Conservation (phyloP, 1,140 invertebrate genomes). For the Drosophila dunni region DNA sequence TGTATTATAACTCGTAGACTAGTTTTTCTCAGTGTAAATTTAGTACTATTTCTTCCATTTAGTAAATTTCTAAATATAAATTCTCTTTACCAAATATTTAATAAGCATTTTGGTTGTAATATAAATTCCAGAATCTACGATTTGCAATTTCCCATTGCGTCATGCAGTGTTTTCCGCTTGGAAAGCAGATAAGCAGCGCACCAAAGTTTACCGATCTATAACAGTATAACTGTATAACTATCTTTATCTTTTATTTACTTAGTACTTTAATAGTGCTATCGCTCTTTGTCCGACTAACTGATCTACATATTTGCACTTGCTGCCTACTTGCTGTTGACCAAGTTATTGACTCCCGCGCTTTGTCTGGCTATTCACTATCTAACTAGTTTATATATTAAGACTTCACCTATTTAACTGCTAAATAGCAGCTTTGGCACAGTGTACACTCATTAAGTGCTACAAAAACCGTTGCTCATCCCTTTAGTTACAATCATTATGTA, state of each 20-base stretch:
- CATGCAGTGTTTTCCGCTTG: background rate
- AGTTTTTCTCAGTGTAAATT: too few relatives aligned
- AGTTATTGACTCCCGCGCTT: slow-evolving; percentile 1
- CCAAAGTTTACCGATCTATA: background rate
- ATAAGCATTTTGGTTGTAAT: background rate
- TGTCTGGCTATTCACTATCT: background rate
- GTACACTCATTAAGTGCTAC: slow-evolving; percentile 61
- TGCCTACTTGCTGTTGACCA: slow-evolving; percentile 2
- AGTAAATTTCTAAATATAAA: too few relatives aligned
- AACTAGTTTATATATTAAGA: background rate
- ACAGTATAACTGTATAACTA: background rate
- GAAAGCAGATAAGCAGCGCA: background rate
- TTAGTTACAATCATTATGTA: slow-evolving; percentile 34
- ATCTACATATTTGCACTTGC: slow-evolving; percentile 11
- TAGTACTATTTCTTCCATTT: too few relatives aligned
- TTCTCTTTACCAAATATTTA: background rate
- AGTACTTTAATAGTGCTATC: background rate
- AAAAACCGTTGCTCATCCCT: slow-evolving; percentile 62
- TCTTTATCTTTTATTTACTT: slow-evolving; percentile 3
- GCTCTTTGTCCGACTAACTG: background rate
- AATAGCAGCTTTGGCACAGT: slow-evolving; percentile 28
- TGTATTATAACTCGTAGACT: too few relatives aligned
- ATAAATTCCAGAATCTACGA: background rate
- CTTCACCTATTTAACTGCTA: slow-evolving; percentile 51
- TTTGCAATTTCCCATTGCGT: background rate